Percentiles rank a stretch among this genome's conserved stretches.
These are phyloP conservation scores for Ameiurus melas DNA, from an alignment of 2,113 vertebrate species.

Conservation along the genomic window DNA sequence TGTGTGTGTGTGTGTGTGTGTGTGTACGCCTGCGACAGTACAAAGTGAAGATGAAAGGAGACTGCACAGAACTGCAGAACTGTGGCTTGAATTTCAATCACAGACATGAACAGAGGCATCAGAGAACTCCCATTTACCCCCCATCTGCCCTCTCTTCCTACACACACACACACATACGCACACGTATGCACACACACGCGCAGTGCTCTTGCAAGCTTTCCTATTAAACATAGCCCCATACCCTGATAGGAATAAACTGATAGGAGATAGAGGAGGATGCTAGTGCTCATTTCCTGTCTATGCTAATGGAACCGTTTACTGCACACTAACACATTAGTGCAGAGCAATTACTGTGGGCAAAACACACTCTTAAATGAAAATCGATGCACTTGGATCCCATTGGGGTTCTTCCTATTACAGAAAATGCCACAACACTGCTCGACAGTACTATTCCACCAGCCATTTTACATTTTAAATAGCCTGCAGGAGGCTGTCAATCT, in stretches of 20 bases:
- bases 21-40: constrained; percentile 1
- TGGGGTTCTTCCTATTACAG: constrained; percentile 26
- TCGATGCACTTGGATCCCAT: constrained; percentile 28
- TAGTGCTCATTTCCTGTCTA: constrained; percentile 2
- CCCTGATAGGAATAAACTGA: constrained; percentile 16
- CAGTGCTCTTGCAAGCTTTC: not conserved
- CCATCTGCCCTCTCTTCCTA: not conserved
- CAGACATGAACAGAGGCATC: constrained; percentile 26
- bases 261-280: not conserved
- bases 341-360: constrained; percentile 24
- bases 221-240: constrained; percentile 9
- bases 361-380: constrained; percentile 41
- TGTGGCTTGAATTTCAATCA: constrained; percentile 35
- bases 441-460: constrained; percentile 5
- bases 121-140: constrained; percentile 1
- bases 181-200: not conserved
- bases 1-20: not conserved
- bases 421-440: constrained; percentile 25
- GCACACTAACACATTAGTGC: constrained; percentile 35
- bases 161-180: constrained; percentile 6
- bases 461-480: constrained; percentile 25
- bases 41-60: constrained; percentile 38
- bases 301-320: constrained; percentile 37
- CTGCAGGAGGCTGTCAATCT: constrained; percentile 2
- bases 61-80: constrained; percentile 17